These are phyloP conservation scores for Drosophila prolongata DNA, from an alignment of 2,888 invertebrate species.

Conservation along the genomic window DNA sequence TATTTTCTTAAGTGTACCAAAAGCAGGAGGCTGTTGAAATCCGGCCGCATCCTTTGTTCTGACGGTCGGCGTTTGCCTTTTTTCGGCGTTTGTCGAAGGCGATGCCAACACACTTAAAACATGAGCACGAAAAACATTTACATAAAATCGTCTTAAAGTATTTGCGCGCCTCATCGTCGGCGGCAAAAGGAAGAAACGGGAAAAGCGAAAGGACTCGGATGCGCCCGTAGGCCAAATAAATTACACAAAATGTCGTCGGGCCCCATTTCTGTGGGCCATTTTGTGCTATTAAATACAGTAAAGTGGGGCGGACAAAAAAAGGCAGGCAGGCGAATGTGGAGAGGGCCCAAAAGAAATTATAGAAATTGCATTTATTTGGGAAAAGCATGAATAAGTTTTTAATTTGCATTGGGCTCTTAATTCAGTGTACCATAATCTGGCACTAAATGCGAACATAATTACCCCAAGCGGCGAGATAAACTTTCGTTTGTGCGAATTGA, in stretches of 20 bases:
- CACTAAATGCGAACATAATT: conserved; percentile 59
- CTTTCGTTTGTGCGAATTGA: conserved; percentile 51
- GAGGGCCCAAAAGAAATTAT: conserved; percentile 27
- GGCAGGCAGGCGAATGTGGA: too few species aligned
- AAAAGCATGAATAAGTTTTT: conserved; percentile 58
- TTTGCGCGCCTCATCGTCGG: conserved; percentile 74
- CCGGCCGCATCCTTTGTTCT: conserved; percentile 51
- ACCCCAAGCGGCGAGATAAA: conserved; percentile 46
- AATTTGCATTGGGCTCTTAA: conserved; percentile 44
- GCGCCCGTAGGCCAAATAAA: conserved; percentile 77
- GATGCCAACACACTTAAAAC: conserved; percentile 78
- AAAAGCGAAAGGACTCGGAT: conserved; percentile 26
- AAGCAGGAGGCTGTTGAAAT: conserved; percentile 26
- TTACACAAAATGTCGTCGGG: conserved; percentile 72
- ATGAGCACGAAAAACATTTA: conserved; percentile 80
- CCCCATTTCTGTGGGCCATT: conserved; percentile 74
- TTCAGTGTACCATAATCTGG: conserved; percentile 32
- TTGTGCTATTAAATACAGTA: conserved; percentile 73
- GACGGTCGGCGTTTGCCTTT: conserved; percentile 55
- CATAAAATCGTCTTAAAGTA: conserved; percentile 81
- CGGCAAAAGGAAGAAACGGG: conserved; percentile 10
- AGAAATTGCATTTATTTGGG: conserved; percentile 62
- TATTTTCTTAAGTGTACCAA: neutral
- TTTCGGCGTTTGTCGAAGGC: conserved; percentile 46
- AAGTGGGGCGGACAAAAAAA: conserved; percentile 34